phyloP scores from a whole-genome alignment of 2,888 invertebrate species.

The Tyria jacobaeae region DNA sequence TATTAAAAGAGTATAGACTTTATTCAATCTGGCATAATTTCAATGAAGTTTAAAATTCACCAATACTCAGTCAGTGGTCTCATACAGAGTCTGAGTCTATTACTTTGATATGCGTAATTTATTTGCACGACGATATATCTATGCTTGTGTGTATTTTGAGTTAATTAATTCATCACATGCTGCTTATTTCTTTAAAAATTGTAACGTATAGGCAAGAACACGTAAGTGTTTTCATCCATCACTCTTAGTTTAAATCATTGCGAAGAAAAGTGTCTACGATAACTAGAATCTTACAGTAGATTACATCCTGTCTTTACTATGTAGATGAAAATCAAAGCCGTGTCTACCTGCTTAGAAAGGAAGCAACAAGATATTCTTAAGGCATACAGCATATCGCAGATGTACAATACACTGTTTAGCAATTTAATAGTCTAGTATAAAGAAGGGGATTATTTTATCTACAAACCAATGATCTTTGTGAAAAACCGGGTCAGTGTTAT shows the following conservation, averaged over 20 bases:
- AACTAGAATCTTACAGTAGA: background rate
- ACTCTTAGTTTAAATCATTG: background rate
- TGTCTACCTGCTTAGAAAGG: constrained; percentile 22
- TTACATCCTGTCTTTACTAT: background rate
- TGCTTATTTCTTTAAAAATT: background rate
- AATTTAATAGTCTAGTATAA: background rate
- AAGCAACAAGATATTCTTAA: background rate
- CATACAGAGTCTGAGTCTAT: too few relatives aligned
- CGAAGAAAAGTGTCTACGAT: background rate
- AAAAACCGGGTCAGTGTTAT: background rate
- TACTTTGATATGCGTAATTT: background rate
- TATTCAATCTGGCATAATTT: background rate
- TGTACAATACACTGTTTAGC: too few relatives aligned
- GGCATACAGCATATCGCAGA: background rate
- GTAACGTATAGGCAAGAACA: background rate
- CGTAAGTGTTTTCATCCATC: background rate
- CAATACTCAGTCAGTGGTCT: too few relatives aligned
- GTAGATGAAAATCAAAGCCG: constrained; percentile 26
- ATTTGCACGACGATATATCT: background rate
- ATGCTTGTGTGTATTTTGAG: background rate
- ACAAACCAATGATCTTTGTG: background rate
- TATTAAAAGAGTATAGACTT: background rate
- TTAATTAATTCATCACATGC: background rate
- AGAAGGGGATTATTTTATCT: background rate
- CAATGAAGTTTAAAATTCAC: background rate